Conservation (phyloP, 2,797 vertebrate genomes). For the Denticeps clupeoides region DNA sequence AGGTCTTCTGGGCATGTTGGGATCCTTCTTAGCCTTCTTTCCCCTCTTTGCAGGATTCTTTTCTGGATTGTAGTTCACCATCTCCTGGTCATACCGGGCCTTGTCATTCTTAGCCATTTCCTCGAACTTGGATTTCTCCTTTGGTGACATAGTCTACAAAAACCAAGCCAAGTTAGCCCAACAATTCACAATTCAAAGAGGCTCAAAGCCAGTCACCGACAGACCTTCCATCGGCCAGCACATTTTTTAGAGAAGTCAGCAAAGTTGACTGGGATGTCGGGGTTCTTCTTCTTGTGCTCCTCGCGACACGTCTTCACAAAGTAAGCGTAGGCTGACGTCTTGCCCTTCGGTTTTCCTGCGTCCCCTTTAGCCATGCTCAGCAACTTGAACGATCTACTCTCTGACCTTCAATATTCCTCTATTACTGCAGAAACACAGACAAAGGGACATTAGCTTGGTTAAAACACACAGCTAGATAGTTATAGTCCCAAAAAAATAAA, state of each 20-base stretch:
- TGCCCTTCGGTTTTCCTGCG: conserved; percentile 77
- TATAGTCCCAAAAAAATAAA: no score
- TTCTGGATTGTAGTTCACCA: conserved; percentile 70
- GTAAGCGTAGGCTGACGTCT: conserved; percentile 76
- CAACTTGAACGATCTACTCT: neutral
- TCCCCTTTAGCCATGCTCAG: conserved; percentile 75
- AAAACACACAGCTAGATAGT: no score
- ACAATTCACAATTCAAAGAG: no score
- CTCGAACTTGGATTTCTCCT: conserved; percentile 75
- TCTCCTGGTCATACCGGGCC: conserved; percentile 72
- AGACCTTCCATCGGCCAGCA: conserved; percentile 67
- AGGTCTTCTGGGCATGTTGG: conserved; percentile 71
- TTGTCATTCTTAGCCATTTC: conserved; percentile 76
- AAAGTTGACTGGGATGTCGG: conserved; percentile 71
- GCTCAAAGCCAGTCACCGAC: neutral
- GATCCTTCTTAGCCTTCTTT: conserved; percentile 67
- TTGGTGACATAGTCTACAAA: conserved; percentile 68
- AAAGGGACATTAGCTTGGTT: no score
- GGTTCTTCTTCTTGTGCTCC: conserved; percentile 76
- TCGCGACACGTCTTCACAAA: conserved; percentile 75
- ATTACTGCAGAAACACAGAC: conserved; percentile 25
- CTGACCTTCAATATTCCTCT: neutral
- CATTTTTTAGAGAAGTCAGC: conserved; percentile 69
- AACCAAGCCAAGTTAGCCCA: neutral
- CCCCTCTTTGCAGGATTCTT: conserved; percentile 62